These are phyloP conservation scores for Peromyscus eremicus DNA, from an alignment of 2,797 vertebrate genomes.

Conservation along the genomic window DNA sequence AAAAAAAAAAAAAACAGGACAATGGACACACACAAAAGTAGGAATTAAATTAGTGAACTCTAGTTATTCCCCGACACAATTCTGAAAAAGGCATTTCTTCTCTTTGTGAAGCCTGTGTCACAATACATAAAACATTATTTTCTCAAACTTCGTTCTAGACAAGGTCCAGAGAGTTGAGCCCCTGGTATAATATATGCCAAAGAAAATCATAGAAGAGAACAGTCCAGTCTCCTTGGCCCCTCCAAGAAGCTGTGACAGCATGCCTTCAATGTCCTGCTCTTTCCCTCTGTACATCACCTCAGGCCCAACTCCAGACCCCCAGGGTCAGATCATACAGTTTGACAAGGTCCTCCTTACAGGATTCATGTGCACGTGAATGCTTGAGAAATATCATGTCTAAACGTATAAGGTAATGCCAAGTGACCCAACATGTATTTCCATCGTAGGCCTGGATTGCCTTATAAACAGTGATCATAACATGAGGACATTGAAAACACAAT, in stretches of 20 bases:
- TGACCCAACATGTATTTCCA: neutral
- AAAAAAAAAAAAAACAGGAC: too few relatives aligned
- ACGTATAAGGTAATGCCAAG: neutral
- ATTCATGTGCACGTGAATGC: neutral
- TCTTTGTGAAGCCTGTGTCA: neutral
- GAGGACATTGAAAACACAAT: neutral
- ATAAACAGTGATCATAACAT: neutral
- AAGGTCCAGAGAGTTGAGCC: neutral
- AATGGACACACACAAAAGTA: neutral
- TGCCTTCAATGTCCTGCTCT: neutral
- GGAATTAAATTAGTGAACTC: neutral
- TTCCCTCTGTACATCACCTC: neutral
- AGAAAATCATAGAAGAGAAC: neutral
- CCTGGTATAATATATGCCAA: neutral
- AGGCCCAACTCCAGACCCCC: neutral
- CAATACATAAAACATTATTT: neutral
- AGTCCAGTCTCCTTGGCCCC: neutral
- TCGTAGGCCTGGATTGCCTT: neutral
- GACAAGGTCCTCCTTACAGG: neutral
- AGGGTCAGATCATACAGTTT: neutral
- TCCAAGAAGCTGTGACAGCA: neutral
- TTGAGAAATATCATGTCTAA: neutral
- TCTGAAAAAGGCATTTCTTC: neutral
- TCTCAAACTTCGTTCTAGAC: slow-evolving; percentile 10
- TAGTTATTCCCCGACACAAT: neutral